Evolutionary conservation across 2,113 vertebrate genomes (phyloP), one percentile per base, ranked within the genome.

Genomic region (Sturnus vulgaris): DNA sequence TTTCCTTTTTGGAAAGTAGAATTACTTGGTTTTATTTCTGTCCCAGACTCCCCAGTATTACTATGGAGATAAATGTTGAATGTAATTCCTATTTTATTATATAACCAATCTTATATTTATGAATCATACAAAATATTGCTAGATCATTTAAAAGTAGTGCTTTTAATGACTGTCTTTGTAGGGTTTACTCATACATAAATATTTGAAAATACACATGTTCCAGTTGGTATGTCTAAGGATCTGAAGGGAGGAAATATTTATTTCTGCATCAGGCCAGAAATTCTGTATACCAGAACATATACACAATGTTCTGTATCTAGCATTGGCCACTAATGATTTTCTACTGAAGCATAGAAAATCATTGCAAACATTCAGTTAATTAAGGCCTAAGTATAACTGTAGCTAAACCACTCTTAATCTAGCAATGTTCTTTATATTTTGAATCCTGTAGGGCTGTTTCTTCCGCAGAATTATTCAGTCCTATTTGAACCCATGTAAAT

Each of bases 211-310:
- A 33, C 4, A 39, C 15, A 55, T 40, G 9, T 56, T 88, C 11
- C 13, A 35, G 18, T 49, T 50, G 47, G 25, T 65, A 83, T 70
- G 33, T 5, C 6, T 39, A 69, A 39, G 4, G 50, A 46, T 49
- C 5, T 75, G 44, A 65, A 70, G 5, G 8, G 30, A 3, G 6
- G 5, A 42, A 84, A 61, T 52, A n/a, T 0, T 0, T 46, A n/a
- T 76, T 76, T 56, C 22, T 71, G 24, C 15, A 77, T 59, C 28
- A 72, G 27, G 72, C 4, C 11, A 64, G 23, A 86, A 93, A 69
- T 78, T 33, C 33, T 30, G 9, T 72, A 31, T 31, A 53, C 18
- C 4, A 60, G 15, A 64, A 16, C 5, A 17, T 42, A 42, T 28
- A 28, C 9, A 8, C 12, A 42, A 13, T 53, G 10, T 61, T 61